These are phyloP conservation scores for Eupithecia inturbata DNA, from an alignment of 2,888 invertebrate genomes.

Conservation along the genomic window DNA sequence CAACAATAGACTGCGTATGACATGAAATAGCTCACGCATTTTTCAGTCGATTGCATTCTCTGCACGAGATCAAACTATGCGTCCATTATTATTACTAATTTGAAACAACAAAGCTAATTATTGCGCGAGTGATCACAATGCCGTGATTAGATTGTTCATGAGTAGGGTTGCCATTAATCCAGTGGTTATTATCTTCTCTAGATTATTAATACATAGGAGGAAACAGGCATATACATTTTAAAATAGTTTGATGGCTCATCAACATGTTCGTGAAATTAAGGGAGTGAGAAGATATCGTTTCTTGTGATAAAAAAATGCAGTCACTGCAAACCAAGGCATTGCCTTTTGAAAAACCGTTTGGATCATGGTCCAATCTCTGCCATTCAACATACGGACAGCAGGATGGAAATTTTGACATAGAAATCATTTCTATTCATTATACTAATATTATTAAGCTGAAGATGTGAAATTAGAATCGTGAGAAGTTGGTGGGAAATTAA, in stretches of 20 bases:
- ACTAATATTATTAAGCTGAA: background rate
- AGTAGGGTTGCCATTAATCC: constrained; percentile 25
- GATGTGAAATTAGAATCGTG: too few relatives aligned
- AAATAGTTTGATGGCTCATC: too few relatives aligned
- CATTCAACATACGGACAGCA: too few relatives aligned
- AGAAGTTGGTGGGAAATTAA: too few relatives aligned
- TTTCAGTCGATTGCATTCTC: constrained; percentile 12
- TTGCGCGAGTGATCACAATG: constrained; percentile 50
- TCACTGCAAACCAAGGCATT: too few relatives aligned
- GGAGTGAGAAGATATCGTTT: too few relatives aligned
- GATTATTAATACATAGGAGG: background rate
- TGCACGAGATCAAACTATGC: constrained; percentile 25
- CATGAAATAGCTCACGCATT: background rate
- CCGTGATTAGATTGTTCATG: constrained; percentile 55
- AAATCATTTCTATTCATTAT: background rate
- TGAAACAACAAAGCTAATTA: constrained; percentile 59
- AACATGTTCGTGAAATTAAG: too few relatives aligned
- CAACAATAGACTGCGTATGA: background rate
- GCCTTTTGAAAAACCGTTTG: background rate
- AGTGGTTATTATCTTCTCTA: background rate
- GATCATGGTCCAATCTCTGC: too few relatives aligned
- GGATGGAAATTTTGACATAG: background rate
- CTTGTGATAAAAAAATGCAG: too few relatives aligned
- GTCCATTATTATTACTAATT: constrained; percentile 59
- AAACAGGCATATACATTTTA: background rate